Conservation (phyloP, 2,888 invertebrate genomes). For the Nycteola revayana region DNA sequence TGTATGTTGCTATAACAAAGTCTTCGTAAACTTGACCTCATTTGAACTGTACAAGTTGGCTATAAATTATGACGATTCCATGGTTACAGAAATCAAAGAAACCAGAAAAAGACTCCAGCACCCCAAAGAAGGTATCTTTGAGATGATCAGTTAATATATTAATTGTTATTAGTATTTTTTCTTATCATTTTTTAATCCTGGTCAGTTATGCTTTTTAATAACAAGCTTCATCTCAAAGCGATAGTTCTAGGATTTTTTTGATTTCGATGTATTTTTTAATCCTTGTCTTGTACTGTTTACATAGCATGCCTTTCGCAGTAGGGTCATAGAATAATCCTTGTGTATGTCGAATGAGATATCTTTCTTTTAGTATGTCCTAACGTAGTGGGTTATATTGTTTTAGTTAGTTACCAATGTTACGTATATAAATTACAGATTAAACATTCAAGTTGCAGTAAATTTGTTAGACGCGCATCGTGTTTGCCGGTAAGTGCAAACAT, state of each 20-base stretch:
- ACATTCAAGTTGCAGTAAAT: constrained; percentile 72
- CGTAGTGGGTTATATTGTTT: neutral
- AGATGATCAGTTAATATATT: constrained; percentile 43
- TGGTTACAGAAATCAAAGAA: constrained; percentile 90
- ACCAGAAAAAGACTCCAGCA: constrained; percentile 86
- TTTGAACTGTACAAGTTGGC: constrained; percentile 28
- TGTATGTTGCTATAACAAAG: too few species aligned
- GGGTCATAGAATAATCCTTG: constrained; percentile 49
- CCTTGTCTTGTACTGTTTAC: constrained; percentile 29
- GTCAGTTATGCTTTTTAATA: constrained; percentile 40
- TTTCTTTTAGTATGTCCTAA: too few species aligned
- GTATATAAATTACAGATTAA: constrained; percentile 68
- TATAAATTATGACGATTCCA: constrained; percentile 47
- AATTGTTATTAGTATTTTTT: constrained; percentile 28
- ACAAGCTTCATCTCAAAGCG: constrained; percentile 51
- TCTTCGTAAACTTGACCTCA: constrained; percentile 13
- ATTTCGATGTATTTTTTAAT: constrained; percentile 39
- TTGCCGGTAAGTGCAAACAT: constrained; percentile 71
- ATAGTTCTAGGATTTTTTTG: constrained; percentile 39
- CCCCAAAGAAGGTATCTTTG: constrained; percentile 86
- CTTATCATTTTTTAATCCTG: constrained; percentile 33
- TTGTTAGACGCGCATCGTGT: constrained; percentile 64
- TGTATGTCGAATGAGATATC: neutral
- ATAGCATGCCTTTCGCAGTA: constrained; percentile 48
- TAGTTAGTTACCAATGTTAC: constrained; percentile 1